phyloP scores from a whole-genome alignment of 1,140 invertebrate species.

The Zaprionus vittiger region DNA sequence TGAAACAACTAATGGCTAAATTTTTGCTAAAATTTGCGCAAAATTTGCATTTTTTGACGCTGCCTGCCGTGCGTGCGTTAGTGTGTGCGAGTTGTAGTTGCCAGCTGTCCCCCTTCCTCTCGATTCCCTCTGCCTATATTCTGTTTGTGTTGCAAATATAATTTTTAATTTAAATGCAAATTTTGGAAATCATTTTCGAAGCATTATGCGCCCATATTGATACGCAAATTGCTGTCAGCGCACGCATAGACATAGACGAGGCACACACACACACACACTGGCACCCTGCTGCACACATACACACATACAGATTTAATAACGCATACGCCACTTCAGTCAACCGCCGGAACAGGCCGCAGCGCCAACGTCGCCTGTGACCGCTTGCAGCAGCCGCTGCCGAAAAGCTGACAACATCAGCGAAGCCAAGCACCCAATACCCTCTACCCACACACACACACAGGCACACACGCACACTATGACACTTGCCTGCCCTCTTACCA shows the following conservation, averaged over 20 bases:
- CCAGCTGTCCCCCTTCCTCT: background rate
- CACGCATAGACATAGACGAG: slow-evolving; percentile 58
- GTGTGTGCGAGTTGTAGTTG: slow-evolving; percentile 43
- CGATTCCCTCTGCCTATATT: background rate
- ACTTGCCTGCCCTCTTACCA: background rate
- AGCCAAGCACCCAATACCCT: slow-evolving; percentile 39
- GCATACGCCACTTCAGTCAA: slow-evolving; percentile 75
- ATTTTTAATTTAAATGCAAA: slow-evolving; percentile 83
- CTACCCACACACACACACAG: background rate
- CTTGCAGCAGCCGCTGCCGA: slow-evolving; percentile 41
- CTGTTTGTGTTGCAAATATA: slow-evolving; percentile 82
- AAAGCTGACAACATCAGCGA: slow-evolving; percentile 62
- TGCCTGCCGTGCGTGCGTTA: slow-evolving; percentile 26
- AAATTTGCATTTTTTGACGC: slow-evolving; percentile 80
- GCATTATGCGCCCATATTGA: slow-evolving; percentile 82
- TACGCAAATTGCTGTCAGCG: slow-evolving; percentile 81
- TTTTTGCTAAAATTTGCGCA: slow-evolving; percentile 76
- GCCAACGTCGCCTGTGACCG: slow-evolving; percentile 46
- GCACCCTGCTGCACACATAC: slow-evolving; percentile 8
- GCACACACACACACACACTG: slow-evolving; percentile 1
- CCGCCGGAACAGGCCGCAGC: slow-evolving; percentile 69
- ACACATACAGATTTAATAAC: slow-evolving; percentile 77
- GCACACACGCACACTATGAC: slow-evolving; percentile 17
- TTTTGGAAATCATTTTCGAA: slow-evolving; percentile 82
- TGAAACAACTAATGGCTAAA: slow-evolving; percentile 78